Percentiles rank a stretch among this genome's conserved stretches.
phyloP scores from a whole-genome alignment of 2,888 invertebrate species.

The Apomyelois bistriatella region DNA sequence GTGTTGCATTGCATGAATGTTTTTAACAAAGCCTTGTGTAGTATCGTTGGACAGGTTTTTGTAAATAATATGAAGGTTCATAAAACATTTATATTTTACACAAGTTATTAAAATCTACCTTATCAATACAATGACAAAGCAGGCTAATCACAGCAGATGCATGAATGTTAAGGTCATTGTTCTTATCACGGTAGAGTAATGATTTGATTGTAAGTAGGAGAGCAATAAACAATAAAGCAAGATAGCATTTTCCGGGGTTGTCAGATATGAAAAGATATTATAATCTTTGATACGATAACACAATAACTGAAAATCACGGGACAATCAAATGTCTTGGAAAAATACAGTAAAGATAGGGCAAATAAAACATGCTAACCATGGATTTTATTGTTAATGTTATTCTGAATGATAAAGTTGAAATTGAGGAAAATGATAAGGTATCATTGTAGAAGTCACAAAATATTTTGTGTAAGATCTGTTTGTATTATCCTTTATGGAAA shows the following conservation, averaged over 20 bases:
- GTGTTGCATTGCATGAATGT: too few relatives aligned
- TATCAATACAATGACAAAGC: background rate
- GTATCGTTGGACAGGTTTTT: too few relatives aligned
- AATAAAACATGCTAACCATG: too few relatives aligned
- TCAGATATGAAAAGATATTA: background rate
- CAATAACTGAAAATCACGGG: slow-evolving; percentile 25
- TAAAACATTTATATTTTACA: background rate
- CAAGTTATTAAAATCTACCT: background rate
- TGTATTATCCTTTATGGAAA: too few relatives aligned
- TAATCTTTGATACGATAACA: background rate
- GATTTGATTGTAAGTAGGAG: background rate
- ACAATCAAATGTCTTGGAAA: slow-evolving; percentile 24
- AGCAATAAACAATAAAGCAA: background rate
- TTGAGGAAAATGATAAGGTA: background rate
- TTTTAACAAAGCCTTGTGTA: too few relatives aligned
- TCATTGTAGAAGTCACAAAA: background rate
- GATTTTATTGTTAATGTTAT: background rate
- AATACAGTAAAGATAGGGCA: slow-evolving; percentile 17
- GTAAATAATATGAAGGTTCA: background rate
- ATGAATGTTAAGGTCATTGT: background rate
- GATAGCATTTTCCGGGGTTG: background rate
- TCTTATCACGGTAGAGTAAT: background rate
- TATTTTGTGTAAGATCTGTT: background rate
- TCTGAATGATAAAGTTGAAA: background rate
- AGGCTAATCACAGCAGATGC: background rate